Evolutionary conservation across 2,888 invertebrate species (phyloP).

Genomic region (Erebia ligea): DNA sequence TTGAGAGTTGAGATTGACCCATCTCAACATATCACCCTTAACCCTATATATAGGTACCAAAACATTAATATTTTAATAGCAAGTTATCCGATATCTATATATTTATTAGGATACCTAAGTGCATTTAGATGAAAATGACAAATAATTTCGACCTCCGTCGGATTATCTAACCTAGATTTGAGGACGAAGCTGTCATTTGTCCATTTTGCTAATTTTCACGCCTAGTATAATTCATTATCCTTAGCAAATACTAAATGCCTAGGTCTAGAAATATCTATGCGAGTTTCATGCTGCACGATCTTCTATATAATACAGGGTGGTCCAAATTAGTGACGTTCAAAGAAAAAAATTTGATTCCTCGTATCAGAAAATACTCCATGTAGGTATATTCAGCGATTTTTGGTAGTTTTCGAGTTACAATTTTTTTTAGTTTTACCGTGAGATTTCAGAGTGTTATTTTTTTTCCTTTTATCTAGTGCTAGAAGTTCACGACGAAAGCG

Average conservation of each 20-base stretch:
- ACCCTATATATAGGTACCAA: background rate
- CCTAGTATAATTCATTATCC: slow-evolving; percentile 15
- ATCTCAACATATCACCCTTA: background rate
- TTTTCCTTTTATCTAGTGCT: too few species aligned
- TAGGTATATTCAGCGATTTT: too few species aligned
- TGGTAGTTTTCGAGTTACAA: too few species aligned
- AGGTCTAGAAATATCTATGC: background rate
- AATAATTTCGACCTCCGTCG: slow-evolving; percentile 57
- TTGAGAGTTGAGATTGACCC: background rate
- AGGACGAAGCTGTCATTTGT: slow-evolving; percentile 54
- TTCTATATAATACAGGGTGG: too few species aligned
- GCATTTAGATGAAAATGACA: slow-evolving; percentile 55
- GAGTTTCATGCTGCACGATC: background rate
- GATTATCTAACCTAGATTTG: slow-evolving; percentile 47
- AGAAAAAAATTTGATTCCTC: too few species aligned
- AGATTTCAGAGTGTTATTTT: too few species aligned
- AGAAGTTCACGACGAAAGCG: too few species aligned
- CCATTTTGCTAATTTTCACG: slow-evolving; percentile 41
- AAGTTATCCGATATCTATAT: background rate
- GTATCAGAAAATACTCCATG: too few species aligned
- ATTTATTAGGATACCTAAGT: slow-evolving; percentile 40
- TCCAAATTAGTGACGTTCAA: too few species aligned
- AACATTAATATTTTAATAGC: background rate
- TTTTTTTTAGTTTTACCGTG: too few species aligned
- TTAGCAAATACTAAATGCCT: slow-evolving; percentile 16